These are phyloP conservation scores for Pocillopora grandis DNA, from an alignment of 92 coral and sea anemone species.

Conservation along the genomic window DNA sequence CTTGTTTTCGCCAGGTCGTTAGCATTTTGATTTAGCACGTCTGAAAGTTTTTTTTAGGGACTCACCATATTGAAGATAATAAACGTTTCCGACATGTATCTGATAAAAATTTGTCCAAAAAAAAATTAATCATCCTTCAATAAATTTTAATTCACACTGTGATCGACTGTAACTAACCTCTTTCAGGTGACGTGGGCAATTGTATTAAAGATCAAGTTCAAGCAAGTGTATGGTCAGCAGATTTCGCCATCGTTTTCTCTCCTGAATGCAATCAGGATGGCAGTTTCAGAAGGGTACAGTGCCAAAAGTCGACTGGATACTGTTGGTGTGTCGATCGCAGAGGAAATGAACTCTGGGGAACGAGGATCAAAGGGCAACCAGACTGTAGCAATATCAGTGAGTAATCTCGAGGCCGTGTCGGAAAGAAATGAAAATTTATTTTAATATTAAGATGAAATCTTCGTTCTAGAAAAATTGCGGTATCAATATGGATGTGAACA, in stretches of 20 bases:
- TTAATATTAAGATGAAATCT: too few species aligned
- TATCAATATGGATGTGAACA: too few species aligned
- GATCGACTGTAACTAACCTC: too few species aligned
- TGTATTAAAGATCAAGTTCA: slow-evolving; percentile 69
- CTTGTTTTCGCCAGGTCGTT: too few species aligned
- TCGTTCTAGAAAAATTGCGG: too few species aligned
- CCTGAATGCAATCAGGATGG: slow-evolving; percentile 71
- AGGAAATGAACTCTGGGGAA: slow-evolving; percentile 93
- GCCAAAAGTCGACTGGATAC: slow-evolving; percentile 75
- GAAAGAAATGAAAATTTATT: too few species aligned
- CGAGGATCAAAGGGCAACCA: slow-evolving; percentile 69
- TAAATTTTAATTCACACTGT: not conserved
- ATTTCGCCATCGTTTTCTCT: slow-evolving; percentile 69
- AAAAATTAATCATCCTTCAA: too few species aligned
- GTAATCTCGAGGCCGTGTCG: not conserved
- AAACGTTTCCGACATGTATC: too few species aligned
- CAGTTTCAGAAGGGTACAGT: slow-evolving; percentile 71
- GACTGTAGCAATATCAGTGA: slow-evolving; percentile 70
- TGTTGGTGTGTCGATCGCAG: slow-evolving; percentile 92
- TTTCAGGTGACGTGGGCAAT: slow-evolving; percentile 54
- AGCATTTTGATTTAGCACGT: too few species aligned
- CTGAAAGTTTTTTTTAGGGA: too few species aligned
- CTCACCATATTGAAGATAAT: too few species aligned
- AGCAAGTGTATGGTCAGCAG: slow-evolving; percentile 80
- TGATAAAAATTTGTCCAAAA: too few species aligned